These are phyloP conservation scores for Aelia acuminata DNA, from an alignment of 2,888 invertebrate species.

Conservation along the genomic window DNA sequence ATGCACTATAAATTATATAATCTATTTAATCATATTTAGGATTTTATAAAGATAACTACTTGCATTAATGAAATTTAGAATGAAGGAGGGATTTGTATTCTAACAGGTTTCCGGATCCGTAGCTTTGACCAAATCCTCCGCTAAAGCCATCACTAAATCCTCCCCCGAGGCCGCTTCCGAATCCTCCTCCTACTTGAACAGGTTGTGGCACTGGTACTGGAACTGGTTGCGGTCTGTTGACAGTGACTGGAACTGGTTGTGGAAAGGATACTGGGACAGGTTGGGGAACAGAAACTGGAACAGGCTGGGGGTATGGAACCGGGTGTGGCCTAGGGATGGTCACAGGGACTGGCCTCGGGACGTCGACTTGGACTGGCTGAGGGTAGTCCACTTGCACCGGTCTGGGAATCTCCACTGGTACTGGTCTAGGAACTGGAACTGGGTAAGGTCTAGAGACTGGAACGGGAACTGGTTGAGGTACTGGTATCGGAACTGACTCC, in stretches of 20 bases:
- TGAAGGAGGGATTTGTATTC: not conserved
- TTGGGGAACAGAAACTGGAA: not conserved
- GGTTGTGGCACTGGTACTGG: conserved; percentile 53
- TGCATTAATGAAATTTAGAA: conserved; percentile 26
- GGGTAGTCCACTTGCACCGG: conserved; percentile 39
- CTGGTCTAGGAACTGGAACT: conserved; percentile 1
- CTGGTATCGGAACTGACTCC: conserved; percentile 1
- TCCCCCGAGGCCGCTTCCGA: not conserved
- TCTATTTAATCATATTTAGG: not conserved
- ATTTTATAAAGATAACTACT: not conserved
- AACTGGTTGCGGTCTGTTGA: conserved; percentile 47
- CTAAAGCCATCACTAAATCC: not conserved
- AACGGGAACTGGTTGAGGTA: not conserved
- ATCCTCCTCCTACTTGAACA: not conserved
- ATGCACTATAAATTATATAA: not conserved
- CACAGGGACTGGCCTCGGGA: conserved; percentile 15
- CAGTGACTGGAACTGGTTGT: conserved; percentile 37
- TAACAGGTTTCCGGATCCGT: not conserved
- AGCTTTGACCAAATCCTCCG: not conserved
- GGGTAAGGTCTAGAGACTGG: conserved; percentile 30
- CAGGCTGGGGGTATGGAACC: not conserved
- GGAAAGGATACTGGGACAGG: conserved; percentile 37
- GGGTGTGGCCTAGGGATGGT: not conserved
- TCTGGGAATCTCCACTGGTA: conserved; percentile 26
- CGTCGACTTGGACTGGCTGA: conserved; percentile 1